Base-by-base conservation (phyloP, 2,888 invertebrate genomes). In the Drosophila rubida region DNA sequence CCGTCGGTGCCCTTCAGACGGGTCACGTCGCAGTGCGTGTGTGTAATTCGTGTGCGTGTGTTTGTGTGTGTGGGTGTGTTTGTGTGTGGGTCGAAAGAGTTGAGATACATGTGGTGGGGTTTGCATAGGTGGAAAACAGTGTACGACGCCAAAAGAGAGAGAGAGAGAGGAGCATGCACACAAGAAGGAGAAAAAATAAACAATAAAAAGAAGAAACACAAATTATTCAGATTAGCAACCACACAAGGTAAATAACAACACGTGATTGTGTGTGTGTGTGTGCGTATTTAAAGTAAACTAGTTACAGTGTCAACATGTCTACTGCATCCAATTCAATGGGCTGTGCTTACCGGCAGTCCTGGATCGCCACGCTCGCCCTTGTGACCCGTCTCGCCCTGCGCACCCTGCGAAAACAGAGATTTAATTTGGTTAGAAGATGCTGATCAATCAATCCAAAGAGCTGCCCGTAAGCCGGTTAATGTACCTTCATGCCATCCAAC, bases 401-500 rank as follows among this genome's bases (percentile, higher is more conserved):
- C 97, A 82, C 97, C 97, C 97, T 97, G 92, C n/a, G 70, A 66
- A 49, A 44, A 53, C 11, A 32, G 25, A 42, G 13, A 27, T 53
- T 13, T 19, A 53, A 22, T 16, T 14, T 42, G 23, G 13, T 39
- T 50, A 9, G 30, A 5, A 32, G 22, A 41, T 4, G 22, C 37
- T 68, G 8, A 39, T 55, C 46, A 42, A 42, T 42, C 9, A 30
- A 30, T 42, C 14, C n/a, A 37, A 14, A 67, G 54, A 49, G 53
- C n/a, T 13, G 11, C 37, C 4, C 25, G 39, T 39, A 16, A 35
- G 44, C 57, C 30, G 32, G 66, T 93, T 84, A 84, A 90, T 71
- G 54, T 94, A 97, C 97, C 96, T 97, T 98, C 96, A 97, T 97
- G 92, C 97, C 97, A 93, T 97, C 97, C 92, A 97, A 95, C 92